A percentile compares a stretch with the other conserved stretches of the same genome.
phyloP scores from a whole-genome alignment of 2,113 vertebrate genomes.

The Chinchilla lanigera region DNA sequence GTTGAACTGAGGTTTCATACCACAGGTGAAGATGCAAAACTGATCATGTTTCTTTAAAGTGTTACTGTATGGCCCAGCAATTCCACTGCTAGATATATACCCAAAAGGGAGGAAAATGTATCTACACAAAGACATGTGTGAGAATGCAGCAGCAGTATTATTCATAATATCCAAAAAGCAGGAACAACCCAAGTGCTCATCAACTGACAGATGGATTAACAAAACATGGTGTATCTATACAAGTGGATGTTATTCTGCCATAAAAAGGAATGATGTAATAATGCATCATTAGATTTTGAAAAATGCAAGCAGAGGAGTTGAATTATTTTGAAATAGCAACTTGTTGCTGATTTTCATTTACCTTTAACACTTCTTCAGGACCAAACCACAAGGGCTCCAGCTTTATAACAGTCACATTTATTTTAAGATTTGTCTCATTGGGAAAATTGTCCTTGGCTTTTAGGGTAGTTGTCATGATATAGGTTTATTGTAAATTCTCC shows the following conservation, averaged over 20 bases:
- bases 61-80: background rate
- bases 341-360: background rate
- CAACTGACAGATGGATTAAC: background rate
- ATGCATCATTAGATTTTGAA: background rate
- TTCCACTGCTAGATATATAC: background rate
- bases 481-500: background rate
- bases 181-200: background rate
- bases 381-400: background rate
- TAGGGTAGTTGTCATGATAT: background rate
- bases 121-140: background rate
- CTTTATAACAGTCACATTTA: background rate
- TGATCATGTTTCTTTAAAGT: background rate
- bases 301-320: background rate
- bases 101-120: background rate
- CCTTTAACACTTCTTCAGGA: background rate
- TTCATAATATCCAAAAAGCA: background rate
- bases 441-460: background rate
- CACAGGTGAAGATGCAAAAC: background rate
- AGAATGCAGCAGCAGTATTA: background rate
- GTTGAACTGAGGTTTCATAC: background rate
- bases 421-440: background rate
- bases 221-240: background rate
- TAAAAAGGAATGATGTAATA: background rate
- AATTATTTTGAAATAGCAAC: background rate
- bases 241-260: background rate